phyloP scores from a whole-genome alignment of 2,797 vertebrate genomes.

The Astyanax mexicanus region DNA sequence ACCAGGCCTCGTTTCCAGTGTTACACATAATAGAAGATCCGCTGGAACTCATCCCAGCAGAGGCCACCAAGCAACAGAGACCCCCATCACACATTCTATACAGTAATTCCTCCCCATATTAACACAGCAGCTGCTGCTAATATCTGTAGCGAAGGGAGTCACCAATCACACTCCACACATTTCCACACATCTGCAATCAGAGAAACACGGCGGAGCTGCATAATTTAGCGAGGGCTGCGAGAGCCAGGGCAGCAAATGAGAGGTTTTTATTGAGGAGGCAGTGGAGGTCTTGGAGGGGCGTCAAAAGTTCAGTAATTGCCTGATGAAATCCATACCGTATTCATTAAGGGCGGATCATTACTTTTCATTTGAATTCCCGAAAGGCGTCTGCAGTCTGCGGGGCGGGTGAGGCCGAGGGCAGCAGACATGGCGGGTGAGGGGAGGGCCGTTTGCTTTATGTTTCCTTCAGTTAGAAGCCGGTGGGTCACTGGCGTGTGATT shows the following conservation, averaged over 20 bases:
- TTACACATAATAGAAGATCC: no score
- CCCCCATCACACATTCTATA: neutral
- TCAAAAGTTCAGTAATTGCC: constrained; percentile 18
- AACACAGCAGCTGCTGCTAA: constrained; percentile 10
- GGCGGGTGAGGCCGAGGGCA: constrained; percentile 3
- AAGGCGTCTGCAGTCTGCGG: constrained; percentile 5
- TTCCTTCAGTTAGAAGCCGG: neutral
- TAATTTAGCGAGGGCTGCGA: constrained; percentile 2
- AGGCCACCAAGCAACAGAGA: neutral
- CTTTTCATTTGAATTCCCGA: constrained; percentile 29
- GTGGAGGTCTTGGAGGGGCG: neutral
- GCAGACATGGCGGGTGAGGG: neutral
- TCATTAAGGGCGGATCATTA: constrained; percentile 19
- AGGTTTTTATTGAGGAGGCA: constrained; percentile 1
- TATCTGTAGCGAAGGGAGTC: neutral
- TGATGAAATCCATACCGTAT: constrained; percentile 22
- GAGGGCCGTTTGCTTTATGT: constrained; percentile 7
- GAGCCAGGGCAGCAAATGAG: neutral
- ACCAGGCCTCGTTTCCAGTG: neutral
- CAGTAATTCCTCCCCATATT: neutral
- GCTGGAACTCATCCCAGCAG: neutral
- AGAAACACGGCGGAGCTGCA: constrained; percentile 9
- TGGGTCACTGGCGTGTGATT: neutral
- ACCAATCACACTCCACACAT: neutral
- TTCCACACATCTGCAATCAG: neutral